A percentile compares a stretch with the other conserved stretches of the same genome.
These are phyloP conservation scores for Trichacis sp. DNA, from an alignment of 2,888 invertebrate genomes.

Conservation along the genomic window DNA sequence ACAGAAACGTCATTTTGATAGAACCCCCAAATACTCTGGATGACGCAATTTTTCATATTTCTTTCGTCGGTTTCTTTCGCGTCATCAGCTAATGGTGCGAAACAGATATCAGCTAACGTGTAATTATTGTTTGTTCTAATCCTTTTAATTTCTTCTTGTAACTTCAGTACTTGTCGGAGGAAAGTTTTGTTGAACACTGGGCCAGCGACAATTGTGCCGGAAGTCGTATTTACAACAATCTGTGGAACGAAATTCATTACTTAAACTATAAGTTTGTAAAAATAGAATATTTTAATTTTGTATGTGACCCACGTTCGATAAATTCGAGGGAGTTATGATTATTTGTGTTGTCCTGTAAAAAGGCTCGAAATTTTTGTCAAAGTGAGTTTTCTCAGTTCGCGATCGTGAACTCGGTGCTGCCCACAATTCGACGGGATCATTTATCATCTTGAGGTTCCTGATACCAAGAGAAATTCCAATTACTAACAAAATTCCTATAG, in stretches of 20 bases:
- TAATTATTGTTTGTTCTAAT: slow-evolving; percentile 50
- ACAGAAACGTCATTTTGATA: slow-evolving; percentile 83
- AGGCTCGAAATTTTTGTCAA: slow-evolving; percentile 92
- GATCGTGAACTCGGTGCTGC: slow-evolving; percentile 90
- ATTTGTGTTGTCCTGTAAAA: slow-evolving; percentile 94
- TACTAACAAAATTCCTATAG: slow-evolving; percentile 76
- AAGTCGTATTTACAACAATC: too few species aligned
- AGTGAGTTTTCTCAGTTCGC: slow-evolving; percentile 89
- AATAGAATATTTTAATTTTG: too few species aligned
- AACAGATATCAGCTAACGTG: slow-evolving; percentile 86
- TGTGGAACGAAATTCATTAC: too few species aligned
- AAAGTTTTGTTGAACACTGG: slow-evolving; percentile 89
- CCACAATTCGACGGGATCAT: slow-evolving; percentile 97
- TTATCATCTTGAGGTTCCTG: slow-evolving; percentile 82
- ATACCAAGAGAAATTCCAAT: slow-evolving; percentile 83
- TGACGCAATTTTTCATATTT: slow-evolving; percentile 80
- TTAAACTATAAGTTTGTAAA: too few species aligned
- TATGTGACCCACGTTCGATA: slow-evolving; percentile 71
- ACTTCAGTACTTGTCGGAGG: slow-evolving; percentile 76
- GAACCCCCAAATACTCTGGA: slow-evolving; percentile 94
- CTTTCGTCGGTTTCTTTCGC: slow-evolving; percentile 71
- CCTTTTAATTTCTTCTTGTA: slow-evolving; percentile 80
- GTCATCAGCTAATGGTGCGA: slow-evolving; percentile 84
- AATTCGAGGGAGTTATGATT: slow-evolving; percentile 82
- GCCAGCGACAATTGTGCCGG: slow-evolving; percentile 78